Conservation (phyloP, 1,140 invertebrate species). For the Acarapis woodi region DNA sequence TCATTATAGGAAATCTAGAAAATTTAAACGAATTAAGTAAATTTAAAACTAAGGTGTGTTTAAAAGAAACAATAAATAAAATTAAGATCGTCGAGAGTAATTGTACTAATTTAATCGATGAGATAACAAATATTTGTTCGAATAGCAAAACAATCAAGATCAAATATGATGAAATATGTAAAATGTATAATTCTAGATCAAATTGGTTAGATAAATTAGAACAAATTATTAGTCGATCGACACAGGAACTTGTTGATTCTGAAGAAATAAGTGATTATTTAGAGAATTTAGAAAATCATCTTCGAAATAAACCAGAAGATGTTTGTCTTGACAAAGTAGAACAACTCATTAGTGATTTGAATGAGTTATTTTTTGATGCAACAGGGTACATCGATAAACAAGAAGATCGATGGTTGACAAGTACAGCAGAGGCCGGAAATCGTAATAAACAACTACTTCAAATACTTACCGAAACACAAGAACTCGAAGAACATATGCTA, state of each 20-base stretch:
- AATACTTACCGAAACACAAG: too few relatives aligned
- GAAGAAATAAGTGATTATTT: constrained; percentile 69
- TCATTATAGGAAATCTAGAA: too few relatives aligned
- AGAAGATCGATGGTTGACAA: too few relatives aligned
- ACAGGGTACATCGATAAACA: too few relatives aligned
- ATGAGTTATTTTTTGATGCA: too few relatives aligned
- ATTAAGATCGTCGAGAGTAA: constrained; percentile 25
- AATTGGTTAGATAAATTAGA: constrained; percentile 52
- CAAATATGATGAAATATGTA: constrained; percentile 41
- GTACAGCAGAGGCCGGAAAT: too few relatives aligned
- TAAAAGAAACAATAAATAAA: constrained; percentile 7
- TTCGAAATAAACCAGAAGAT: constrained; percentile 45
- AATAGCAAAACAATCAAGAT: constrained; percentile 33
- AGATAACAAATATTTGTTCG: constrained; percentile 25
- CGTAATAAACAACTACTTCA: too few relatives aligned
- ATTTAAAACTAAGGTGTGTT: not conserved
- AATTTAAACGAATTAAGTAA: too few relatives aligned
- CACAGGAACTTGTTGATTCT: constrained; percentile 48
- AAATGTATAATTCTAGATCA: constrained; percentile 23
- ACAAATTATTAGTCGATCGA: constrained; percentile 36
- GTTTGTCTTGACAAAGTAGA: constrained; percentile 13
- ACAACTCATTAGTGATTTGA: not conserved
- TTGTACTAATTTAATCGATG: constrained; percentile 35
- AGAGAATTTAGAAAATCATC: constrained; percentile 58
- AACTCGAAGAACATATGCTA: too few relatives aligned